Conservation (phyloP, 2,797 vertebrate genomes). For the Pangasius mekongensis region DNA sequence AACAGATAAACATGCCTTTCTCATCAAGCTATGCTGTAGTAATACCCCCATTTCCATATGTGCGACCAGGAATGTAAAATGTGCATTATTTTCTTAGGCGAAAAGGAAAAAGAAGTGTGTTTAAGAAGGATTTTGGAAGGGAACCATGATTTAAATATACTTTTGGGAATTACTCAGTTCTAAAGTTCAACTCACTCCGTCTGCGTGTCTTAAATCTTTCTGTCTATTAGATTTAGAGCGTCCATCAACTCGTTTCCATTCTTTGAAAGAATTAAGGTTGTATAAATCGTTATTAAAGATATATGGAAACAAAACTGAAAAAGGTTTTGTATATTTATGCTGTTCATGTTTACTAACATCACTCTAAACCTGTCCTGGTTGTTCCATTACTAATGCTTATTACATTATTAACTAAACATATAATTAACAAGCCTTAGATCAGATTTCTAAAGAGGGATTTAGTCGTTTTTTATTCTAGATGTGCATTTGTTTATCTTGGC, state of each 20-base stretch:
- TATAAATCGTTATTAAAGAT: not conserved
- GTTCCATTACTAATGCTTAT: not conserved
- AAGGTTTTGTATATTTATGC: not conserved
- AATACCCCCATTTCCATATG: conserved; percentile 49
- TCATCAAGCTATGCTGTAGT: conserved; percentile 33
- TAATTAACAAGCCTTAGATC: not conserved
- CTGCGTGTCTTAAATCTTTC: not conserved
- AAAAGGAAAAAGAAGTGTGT: not conserved
- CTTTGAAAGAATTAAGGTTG: not conserved
- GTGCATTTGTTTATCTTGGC: conserved; percentile 1
- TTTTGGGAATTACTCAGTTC: not conserved
- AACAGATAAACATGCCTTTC: conserved; percentile 51
- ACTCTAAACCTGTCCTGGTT: not conserved
- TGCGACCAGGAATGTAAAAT: conserved; percentile 40
- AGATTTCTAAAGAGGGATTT: not conserved
- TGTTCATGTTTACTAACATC: not conserved
- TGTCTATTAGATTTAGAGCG: not conserved
- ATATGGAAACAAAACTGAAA: not conserved
- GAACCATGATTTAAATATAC: not conserved
- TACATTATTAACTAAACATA: not conserved
- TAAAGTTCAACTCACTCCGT: not conserved
- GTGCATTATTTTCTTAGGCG: not conserved
- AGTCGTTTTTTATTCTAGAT: not conserved
- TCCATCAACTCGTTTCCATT: not conserved
- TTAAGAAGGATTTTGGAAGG: not conserved